These are phyloP conservation scores for Pegea sp. DNA, from an alignment of 23 tunicate genomes.

Conservation along the genomic window DNA sequence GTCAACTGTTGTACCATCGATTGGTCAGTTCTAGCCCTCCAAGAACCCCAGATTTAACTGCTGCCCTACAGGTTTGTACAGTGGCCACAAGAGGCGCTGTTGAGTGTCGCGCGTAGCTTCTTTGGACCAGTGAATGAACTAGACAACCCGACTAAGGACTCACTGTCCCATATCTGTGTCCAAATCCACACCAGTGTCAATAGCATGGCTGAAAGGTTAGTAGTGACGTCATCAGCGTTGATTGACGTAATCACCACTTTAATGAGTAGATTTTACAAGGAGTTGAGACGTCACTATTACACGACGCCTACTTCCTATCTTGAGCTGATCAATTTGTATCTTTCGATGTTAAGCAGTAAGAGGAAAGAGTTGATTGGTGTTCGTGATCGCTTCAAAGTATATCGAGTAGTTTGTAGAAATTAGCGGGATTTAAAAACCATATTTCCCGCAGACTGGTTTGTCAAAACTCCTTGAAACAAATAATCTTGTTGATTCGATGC, in stretches of 20 bases:
- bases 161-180: slow-evolving; percentile 68
- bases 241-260: neutral
- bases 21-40: slow-evolving; percentile 43
- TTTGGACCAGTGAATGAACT: slow-evolving; percentile 68
- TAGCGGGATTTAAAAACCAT: too few relatives aligned
- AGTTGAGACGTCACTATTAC: slow-evolving; percentile 76
- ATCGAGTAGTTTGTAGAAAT: too few relatives aligned
- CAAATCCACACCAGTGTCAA: slow-evolving; percentile 88
- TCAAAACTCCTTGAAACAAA: slow-evolving; percentile 69
- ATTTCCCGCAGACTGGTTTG: slow-evolving; percentile 68
- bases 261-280: slow-evolving; percentile 51
- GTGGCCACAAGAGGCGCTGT: slow-evolving; percentile 93
- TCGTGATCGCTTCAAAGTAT: slow-evolving; percentile 80
- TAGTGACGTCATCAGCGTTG: neutral
- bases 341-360: slow-evolving; percentile 72
- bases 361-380: slow-evolving; percentile 49
- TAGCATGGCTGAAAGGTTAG: slow-evolving; percentile 67
- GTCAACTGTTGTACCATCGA: slow-evolving; percentile 99
- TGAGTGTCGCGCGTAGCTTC: slow-evolving; percentile 70
- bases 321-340: slow-evolving; percentile 81
- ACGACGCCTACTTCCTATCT: slow-evolving; percentile 93
- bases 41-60: too few relatives aligned
- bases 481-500: slow-evolving; percentile 76
- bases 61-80: slow-evolving; percentile 85
- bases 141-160: slow-evolving; percentile 38